Evolutionary conservation across 2,888 invertebrate species (phyloP).

Genomic region (Yponomeuta evonymella): DNA sequence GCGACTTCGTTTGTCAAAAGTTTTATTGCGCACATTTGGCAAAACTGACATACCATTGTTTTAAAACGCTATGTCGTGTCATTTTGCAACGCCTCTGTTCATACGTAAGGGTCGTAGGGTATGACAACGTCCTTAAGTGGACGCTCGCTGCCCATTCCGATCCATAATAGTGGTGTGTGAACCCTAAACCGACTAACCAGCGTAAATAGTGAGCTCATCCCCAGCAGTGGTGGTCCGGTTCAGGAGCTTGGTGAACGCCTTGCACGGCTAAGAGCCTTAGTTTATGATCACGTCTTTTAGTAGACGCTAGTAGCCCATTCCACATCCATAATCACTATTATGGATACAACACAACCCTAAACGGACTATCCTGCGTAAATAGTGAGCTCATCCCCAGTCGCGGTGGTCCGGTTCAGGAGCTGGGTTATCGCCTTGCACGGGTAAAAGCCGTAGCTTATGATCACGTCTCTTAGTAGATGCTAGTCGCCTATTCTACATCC

Average conservation of each 20-base stretch:
- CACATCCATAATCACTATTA: no score
- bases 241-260: constrained; percentile 81
- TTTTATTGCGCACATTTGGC: no score
- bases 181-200: constrained; percentile 38
- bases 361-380: constrained; percentile 54
- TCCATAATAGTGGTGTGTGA: no score
- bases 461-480: background rate
- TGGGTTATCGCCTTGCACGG: constrained; percentile 92
- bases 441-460: constrained; percentile 88
- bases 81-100: no score
- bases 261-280: constrained; percentile 98
- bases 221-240: constrained; percentile 56
- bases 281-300: background rate
- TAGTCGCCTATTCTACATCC: no score
- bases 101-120: no score
- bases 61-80: background rate
- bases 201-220: constrained; percentile 60
- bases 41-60: no score
- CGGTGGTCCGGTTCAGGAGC: constrained; percentile 56
- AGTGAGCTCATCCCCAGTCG: constrained; percentile 56
- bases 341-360: background rate
- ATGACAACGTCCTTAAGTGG: no score
- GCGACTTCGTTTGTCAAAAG: no score
- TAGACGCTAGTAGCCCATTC: no score
- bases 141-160: no score